Conservation (phyloP, 2,888 invertebrate genomes). For the Ceramica pisi region DNA sequence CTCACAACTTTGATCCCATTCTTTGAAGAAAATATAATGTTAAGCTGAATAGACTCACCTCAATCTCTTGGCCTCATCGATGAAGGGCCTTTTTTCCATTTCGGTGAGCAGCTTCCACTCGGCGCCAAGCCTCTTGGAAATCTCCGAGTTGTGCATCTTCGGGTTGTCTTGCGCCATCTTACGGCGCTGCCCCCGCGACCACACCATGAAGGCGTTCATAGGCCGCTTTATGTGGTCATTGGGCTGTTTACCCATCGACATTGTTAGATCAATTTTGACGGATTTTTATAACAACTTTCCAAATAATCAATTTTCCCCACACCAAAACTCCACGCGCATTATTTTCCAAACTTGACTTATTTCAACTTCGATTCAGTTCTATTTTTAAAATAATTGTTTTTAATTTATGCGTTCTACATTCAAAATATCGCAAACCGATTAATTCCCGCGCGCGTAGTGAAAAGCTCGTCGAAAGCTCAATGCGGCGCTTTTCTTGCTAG, state of each 20-base stretch:
- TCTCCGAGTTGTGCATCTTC: conserved; percentile 98
- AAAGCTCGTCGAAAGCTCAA: conserved; percentile 90
- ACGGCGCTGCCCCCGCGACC: conserved; percentile 96
- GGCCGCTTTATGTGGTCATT: conserved; percentile 97
- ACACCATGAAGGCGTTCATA: conserved; percentile 99
- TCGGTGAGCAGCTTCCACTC: conserved; percentile 97
- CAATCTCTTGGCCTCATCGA: conserved; percentile 97
- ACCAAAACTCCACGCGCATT: conserved; percentile 55
- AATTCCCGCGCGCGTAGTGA: conserved; percentile 83
- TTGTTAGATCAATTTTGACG: conserved; percentile 70
- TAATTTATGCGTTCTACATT: conserved; percentile 59
- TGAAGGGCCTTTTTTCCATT: conserved; percentile 96
- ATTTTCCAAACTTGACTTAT: conserved; percentile 43
- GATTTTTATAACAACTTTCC: conserved; percentile 51
- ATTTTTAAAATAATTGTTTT: conserved; percentile 27
- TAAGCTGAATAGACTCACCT: conserved; percentile 90
- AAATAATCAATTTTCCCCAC: conserved; percentile 54
- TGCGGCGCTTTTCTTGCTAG: conserved; percentile 89
- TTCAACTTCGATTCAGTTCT: conserved; percentile 22
- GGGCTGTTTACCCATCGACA: conserved; percentile 86
- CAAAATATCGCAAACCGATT: conserved; percentile 65
- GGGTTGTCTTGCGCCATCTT: conserved; percentile 98
- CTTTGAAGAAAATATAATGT: not conserved
- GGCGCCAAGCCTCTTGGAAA: conserved; percentile 95
- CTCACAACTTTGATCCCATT: not conserved